A percentile compares a stretch with the other conserved stretches of the same genome.
Evolutionary conservation across 2,888 invertebrate species (phyloP).

Genomic region (Notocelia uddmanniana): DNA sequence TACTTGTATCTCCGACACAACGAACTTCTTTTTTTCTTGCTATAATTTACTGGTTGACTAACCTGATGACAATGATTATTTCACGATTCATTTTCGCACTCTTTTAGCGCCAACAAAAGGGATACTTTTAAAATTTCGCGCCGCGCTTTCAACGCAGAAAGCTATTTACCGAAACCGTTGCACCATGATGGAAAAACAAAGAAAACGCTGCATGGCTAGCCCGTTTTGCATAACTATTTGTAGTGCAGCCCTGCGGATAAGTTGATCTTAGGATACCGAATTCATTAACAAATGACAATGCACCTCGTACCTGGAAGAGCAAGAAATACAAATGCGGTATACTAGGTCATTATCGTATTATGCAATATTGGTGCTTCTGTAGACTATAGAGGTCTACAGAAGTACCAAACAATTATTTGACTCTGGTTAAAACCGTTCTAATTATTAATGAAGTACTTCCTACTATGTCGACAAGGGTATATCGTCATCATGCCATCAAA

Average conservation of each 20-base stretch:
- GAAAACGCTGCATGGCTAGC: background rate
- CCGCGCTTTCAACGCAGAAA: constrained; percentile 17
- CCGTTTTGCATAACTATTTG: constrained; percentile 18
- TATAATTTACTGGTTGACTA: background rate
- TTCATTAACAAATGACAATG: background rate
- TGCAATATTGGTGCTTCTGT: too few species aligned
- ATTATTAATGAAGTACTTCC: too few species aligned
- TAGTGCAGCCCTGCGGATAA: constrained; percentile 9
- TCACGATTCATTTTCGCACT: constrained; percentile 17
- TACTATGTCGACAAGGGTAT: too few species aligned
- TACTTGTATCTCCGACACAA: background rate
- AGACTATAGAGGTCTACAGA: too few species aligned
- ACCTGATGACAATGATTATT: background rate
- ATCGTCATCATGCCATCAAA: too few species aligned
- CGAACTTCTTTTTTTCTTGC: background rate
- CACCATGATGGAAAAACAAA: constrained; percentile 14
- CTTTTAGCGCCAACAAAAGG: constrained; percentile 6
- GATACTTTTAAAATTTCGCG: constrained; percentile 6
- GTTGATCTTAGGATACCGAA: background rate
- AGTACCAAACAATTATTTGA: too few species aligned
- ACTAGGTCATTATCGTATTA: too few species aligned
- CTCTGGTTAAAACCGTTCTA: too few species aligned
- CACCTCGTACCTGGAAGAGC: background rate
- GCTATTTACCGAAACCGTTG: constrained; percentile 16
- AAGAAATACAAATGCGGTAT: too few species aligned